These are phyloP conservation scores for Antitype chi DNA, from an alignment of 2,888 invertebrate genomes.

Conservation along the genomic window DNA sequence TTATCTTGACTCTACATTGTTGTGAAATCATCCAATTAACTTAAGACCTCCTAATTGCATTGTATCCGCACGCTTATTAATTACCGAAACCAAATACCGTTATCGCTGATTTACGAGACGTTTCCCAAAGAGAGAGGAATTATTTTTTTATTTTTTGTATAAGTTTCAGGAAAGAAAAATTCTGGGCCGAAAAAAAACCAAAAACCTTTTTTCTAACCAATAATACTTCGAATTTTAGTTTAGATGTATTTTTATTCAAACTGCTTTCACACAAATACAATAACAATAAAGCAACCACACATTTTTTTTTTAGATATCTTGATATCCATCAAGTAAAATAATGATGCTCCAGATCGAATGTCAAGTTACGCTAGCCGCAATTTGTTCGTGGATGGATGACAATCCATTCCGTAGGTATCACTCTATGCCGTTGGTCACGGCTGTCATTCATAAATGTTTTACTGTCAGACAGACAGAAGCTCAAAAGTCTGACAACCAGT, in stretches of 20 bases:
- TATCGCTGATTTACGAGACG: no score
- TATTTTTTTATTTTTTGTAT: no score
- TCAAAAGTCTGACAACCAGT: neutral
- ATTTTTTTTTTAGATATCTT: neutral
- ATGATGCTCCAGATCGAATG: neutral
- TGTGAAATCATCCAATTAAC: constrained; percentile 21
- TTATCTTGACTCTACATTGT: constrained; percentile 16
- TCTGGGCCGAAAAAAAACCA: neutral
- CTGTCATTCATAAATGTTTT: neutral
- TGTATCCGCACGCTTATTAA: constrained; percentile 16
- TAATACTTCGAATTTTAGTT: neutral
- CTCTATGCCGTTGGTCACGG: neutral
- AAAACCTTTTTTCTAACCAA: no score
- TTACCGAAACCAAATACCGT: neutral
- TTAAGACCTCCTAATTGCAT: constrained; percentile 14
- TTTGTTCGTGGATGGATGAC: neutral
- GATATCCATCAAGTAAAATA: neutral
- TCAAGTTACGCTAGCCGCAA: neutral
- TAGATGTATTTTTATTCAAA: neutral
- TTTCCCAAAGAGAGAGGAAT: no score
- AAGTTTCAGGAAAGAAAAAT: neutral
- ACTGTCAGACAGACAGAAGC: neutral
- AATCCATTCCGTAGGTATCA: neutral
- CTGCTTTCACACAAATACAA: neutral
- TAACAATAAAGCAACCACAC: neutral